A percentile compares a stretch with the other conserved stretches of the same genome.
Evolutionary conservation across 2,888 invertebrate genomes (phyloP).

Genomic region (Melanargia galathea): DNA sequence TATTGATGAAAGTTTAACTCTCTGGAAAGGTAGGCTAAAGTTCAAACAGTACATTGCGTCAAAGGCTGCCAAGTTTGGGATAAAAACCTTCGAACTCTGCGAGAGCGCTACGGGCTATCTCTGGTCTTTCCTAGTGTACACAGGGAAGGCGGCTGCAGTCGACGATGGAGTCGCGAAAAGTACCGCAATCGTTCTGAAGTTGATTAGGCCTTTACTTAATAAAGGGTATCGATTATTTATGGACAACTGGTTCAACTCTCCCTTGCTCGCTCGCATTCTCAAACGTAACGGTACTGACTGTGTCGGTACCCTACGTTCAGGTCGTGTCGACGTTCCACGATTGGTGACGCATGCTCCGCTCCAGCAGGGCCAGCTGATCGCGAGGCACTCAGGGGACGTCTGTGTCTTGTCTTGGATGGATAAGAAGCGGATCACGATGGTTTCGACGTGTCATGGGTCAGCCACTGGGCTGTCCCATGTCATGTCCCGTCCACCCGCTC

Average conservation of each 20-base stretch:
- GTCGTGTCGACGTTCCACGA: not conserved
- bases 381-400: conserved; percentile 1
- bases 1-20: conserved; percentile 2
- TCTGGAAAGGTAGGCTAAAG: not conserved
- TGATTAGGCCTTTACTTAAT: conserved; percentile 6
- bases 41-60: not conserved
- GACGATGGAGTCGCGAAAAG: not conserved
- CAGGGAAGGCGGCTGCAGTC: not conserved
- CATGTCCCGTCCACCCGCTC: not conserved
- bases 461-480: not conserved
- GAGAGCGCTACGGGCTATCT: conserved; percentile 34
- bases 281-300: conserved; percentile 1
- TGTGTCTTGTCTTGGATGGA: conserved; percentile 4
- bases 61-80: conserved; percentile 30
- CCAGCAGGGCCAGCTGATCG: not conserved
- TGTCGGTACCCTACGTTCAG: not conserved
- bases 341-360: not conserved
- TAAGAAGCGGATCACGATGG: not conserved
- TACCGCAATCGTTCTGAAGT: not conserved
- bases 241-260: conserved; percentile 14
- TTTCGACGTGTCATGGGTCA: conserved; percentile 10
- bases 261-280: not conserved
- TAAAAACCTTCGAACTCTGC: conserved; percentile 35
- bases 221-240: conserved; percentile 1
- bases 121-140: conserved; percentile 33